Percentiles rank a stretch among this genome's conserved stretches.
Conservation (phyloP, 2,888 invertebrate genomes). For the Horisme vitalbata region DNA sequence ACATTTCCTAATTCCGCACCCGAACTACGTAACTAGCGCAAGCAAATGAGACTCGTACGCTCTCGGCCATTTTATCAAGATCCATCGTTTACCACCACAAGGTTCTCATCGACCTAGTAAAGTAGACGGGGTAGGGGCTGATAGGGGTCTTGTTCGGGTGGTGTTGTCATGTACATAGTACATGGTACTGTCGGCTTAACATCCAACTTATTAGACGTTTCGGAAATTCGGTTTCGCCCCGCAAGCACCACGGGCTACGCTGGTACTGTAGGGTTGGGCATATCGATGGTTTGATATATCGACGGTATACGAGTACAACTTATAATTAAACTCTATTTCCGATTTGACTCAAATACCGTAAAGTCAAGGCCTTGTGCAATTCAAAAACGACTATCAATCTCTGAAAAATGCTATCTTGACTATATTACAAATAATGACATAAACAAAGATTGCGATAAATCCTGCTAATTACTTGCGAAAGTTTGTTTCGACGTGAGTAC, state of each 20-base stretch:
- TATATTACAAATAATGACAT: no score
- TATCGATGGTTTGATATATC: not conserved
- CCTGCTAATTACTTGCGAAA: no score
- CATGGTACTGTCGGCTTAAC: conserved; percentile 73
- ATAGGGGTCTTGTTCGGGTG: conserved; percentile 48
- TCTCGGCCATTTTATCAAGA: conserved; percentile 48
- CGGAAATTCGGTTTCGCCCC: conserved; percentile 80
- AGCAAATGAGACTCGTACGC: conserved; percentile 70
- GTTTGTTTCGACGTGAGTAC: no score
- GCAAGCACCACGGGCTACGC: conserved; percentile 67
- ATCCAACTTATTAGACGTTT: conserved; percentile 82
- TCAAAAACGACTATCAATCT: no score
- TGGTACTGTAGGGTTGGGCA: conserved; percentile 48
- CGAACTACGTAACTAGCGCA: conserved; percentile 65
- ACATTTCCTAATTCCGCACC: conserved; percentile 67
- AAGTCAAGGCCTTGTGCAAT: no score
- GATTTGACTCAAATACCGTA: no score
- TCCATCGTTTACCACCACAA: conserved; percentile 42
- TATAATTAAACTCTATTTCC: no score
- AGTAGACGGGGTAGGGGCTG: conserved; percentile 34
- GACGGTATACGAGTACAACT: no score
- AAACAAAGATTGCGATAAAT: no score
- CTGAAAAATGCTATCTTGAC: no score
- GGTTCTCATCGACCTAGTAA: conserved; percentile 33
- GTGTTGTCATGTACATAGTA: conserved; percentile 69